Base-by-base conservation (phyloP, 2,888 invertebrate species). In the Rhabditoides inermis region DNA sequence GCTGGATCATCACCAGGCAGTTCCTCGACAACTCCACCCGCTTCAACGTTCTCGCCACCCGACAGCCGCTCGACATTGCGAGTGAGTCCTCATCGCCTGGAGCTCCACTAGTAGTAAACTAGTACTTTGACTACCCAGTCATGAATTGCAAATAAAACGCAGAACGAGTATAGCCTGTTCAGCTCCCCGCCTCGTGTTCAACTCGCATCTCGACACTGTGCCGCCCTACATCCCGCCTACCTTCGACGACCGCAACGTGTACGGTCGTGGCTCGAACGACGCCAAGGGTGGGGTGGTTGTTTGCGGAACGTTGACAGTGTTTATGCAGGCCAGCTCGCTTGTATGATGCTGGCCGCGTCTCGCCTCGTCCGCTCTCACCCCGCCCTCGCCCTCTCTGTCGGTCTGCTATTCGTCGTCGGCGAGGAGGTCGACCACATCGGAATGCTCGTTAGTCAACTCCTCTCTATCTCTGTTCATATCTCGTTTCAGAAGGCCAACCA, bases 121-220 rank as follows among this genome's bases (percentile, higher is more conserved):
- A 47, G n/a, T 36, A 7, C 10, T 20, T 51, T 46, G 18, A 10
- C 26, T 10, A 18, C 42, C 48, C 10, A 18, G 10, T 7, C 40
- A 2, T 40, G 20, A 18, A 39, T 20, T 20, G 25, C 23, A 25
- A 26, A 5, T 10, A 15, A 25, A 7, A 44, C 10, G 12, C 23
- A 25, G 1, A 7, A 23, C 22, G 10, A 23, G 10, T 12, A 32
- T 32, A 1, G 12, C 32, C 15, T 32, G 32, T 61, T 45, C 49
- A 67, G 67, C 52, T 26, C 58, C 63, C 30, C 59, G 58, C 47
- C 47, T 73, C 42, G 53, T 73, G 37, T 60, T 71, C 49, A 73
- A 73, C 56, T 66, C 69, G 20, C 74, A 74, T 57, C 40, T 74
- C 52, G 74, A 74, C 56, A 74, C 74, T 2, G 74, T 74, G 10